Evolutionary conservation across 1,140 invertebrate genomes (phyloP).

Genomic region (Drosophila truncata): DNA sequence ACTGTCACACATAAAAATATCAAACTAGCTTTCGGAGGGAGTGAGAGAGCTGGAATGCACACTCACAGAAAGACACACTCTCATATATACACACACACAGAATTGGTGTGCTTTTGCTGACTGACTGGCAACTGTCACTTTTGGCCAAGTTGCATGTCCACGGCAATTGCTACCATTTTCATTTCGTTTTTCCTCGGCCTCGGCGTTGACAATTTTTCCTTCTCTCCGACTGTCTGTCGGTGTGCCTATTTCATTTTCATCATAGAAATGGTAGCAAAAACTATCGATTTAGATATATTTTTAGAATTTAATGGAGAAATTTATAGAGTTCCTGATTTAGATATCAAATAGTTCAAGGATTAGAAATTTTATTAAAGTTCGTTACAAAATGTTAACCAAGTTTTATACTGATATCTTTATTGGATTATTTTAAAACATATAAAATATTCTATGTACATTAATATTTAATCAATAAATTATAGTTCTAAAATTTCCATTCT

Average conservation of each 20-base stretch:
- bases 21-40: constrained; percentile 45
- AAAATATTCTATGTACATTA: no score
- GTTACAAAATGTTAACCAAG: background rate
- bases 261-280: background rate
- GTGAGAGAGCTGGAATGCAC: constrained; percentile 17
- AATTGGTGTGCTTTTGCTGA: constrained; percentile 46
- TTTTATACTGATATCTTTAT: no score
- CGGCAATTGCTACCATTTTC: constrained; percentile 81
- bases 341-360: background rate
- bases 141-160: constrained; percentile 75
- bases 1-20: constrained; percentile 82
- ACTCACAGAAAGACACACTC: constrained; percentile 2
- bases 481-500: background rate
- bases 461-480: no score
- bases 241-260: constrained; percentile 27
- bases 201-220: constrained; percentile 69
- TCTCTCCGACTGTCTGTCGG: constrained; percentile 8
- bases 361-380: background rate
- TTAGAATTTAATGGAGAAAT: no score
- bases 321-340: background rate
- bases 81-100: constrained; percentile 11
- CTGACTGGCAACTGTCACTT: constrained; percentile 80
- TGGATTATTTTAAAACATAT: no score
- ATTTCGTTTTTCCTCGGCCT: constrained; percentile 64
- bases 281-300: background rate